These are phyloP conservation scores for Littorina saxatilis DNA, from an alignment of 1,140 invertebrate species.

Conservation along the genomic window DNA sequence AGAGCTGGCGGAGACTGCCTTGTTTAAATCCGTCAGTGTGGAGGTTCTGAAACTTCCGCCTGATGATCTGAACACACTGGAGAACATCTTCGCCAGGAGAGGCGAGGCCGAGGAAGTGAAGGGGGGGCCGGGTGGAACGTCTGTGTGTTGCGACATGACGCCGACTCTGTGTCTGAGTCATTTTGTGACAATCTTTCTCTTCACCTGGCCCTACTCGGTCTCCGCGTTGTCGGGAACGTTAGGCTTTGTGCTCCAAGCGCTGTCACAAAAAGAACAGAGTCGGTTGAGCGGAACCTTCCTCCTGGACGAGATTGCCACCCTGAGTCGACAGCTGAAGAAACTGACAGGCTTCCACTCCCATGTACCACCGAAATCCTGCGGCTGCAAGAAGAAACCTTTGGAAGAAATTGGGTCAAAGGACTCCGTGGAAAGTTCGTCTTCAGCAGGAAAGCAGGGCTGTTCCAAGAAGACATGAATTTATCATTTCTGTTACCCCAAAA, in stretches of 20 bases:
- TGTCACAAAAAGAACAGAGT: background rate
- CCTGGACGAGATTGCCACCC: background rate
- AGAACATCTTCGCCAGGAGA: conserved; percentile 30
- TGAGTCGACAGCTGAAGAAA: conserved; percentile 15
- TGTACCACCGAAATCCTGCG: no score
- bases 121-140: no score
- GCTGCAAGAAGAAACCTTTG: no score
- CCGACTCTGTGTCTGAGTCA: conserved; percentile 2
- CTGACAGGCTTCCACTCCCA: conserved; percentile 17
- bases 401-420: no score
- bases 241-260: background rate
- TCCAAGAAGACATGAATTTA: no score
- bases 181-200: conserved; percentile 12
- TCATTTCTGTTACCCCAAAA: no score
- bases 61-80: background rate
- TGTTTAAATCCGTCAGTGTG: background rate
- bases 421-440: no score
- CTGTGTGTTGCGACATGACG: background rate
- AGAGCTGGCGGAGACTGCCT: background rate
- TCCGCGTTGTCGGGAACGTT: background rate
- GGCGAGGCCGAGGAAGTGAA: background rate
- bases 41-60: background rate
- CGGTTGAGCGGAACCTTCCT: background rate
- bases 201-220: conserved; percentile 9
- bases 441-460: no score